Percentiles rank a stretch among this genome's conserved stretches.
Conservation (phyloP, 2,888 invertebrate species). For the Leptopterna dolabrata region DNA sequence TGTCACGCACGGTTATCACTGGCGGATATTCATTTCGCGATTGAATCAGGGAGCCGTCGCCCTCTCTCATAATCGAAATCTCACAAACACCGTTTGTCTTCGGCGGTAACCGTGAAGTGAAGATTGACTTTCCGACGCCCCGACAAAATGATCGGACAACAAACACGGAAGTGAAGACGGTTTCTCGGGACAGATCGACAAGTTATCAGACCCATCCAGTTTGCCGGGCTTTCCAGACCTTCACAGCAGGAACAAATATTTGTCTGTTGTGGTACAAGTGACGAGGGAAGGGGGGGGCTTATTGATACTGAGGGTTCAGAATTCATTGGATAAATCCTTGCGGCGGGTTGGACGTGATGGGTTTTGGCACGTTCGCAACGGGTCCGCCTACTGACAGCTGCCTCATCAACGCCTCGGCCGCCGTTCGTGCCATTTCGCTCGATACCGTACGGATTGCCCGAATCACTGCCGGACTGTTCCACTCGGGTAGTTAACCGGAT, state of each 20-base stretch:
- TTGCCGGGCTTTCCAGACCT: conserved; percentile 9
- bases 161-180: background rate
- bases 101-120: no score
- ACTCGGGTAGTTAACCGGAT: no score
- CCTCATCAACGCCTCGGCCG: background rate
- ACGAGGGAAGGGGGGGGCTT: background rate
- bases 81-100: no score
- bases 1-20: no score
- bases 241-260: conserved; percentile 38
- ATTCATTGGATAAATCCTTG: conserved; percentile 32
- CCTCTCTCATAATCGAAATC: no score
- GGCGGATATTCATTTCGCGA: no score
- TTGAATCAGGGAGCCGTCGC: no score
- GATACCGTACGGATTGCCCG: background rate
- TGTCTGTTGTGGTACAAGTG: background rate
- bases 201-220: conserved; percentile 30
- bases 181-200: conserved; percentile 18
- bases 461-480: no score
- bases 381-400: conserved; percentile 11
- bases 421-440: background rate
- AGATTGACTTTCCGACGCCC: no score
- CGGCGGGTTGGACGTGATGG: background rate
- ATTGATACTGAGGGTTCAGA: conserved; percentile 32
- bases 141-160: background rate
- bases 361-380: background rate